Evolutionary conservation across 2,888 invertebrate species (phyloP).

Genomic region (Dysmachus trigonus): DNA sequence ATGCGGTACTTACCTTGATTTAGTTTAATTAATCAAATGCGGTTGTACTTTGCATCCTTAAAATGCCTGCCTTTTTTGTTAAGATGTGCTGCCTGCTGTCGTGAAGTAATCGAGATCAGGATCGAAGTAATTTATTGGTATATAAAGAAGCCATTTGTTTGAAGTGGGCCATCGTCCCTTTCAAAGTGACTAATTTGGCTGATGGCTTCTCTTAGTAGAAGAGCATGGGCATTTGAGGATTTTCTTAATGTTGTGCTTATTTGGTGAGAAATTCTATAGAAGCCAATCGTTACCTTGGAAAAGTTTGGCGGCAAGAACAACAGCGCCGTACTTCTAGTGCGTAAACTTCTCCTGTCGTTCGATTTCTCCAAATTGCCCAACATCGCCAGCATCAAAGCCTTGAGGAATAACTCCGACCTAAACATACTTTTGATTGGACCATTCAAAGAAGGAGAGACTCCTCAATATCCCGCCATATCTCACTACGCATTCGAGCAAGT

Average conservation of each 20-base stretch:
- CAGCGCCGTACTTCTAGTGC: background rate
- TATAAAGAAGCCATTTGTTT: background rate
- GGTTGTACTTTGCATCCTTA: background rate
- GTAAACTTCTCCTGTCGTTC: background rate
- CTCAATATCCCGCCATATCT: background rate
- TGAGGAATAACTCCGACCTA: background rate
- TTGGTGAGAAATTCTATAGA: background rate
- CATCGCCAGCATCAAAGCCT: background rate
- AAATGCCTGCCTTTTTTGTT: background rate
- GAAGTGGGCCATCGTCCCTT: background rate
- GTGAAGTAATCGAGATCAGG: background rate
- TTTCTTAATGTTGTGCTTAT: conserved; percentile 1
- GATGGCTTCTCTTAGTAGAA: background rate
- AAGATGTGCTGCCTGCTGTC: background rate
- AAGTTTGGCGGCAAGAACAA: background rate
- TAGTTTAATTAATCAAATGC: background rate
- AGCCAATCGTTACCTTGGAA: background rate
- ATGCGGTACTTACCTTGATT: too few relatives aligned
- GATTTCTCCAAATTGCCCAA: background rate
- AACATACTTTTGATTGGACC: conserved; percentile 21
- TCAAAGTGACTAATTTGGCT: background rate
- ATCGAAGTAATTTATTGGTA: background rate
- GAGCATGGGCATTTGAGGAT: background rate
- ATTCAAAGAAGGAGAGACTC: background rate
- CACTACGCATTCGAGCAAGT: background rate